Evolutionary conservation across 2,888 invertebrate genomes (phyloP), one percentile per base, ranked within the genome.

Genomic region (Sesia apiformis): DNA sequence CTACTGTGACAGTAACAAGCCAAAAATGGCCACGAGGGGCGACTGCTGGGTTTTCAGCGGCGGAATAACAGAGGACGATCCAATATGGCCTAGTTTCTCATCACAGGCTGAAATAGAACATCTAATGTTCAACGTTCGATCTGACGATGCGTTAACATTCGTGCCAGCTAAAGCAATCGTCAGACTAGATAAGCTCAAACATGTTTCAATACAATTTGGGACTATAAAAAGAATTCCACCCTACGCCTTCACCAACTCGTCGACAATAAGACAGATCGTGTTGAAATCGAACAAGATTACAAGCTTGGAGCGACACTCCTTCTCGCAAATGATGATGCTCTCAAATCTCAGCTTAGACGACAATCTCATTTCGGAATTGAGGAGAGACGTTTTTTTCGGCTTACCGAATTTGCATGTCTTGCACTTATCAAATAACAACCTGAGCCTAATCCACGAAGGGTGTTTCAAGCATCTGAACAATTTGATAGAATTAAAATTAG

Each of bases 381-480:
- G 92, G 70, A 90, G 93, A 53, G 92, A 93, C 65, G 94, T 94
- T 1, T 96, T 96, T 77, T 91, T 93, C 58, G 93, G 93, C 68
- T 76, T 96, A 58, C 95, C 95, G 0, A 90, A 91, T 53, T 80
- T 95, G 62, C 93, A 93, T 63, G 91, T 93, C 53, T 90, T 98
- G 57, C 93, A 93, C 69, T 87, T 98, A 57, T 96, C 96, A 64
- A 94, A 94, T 70, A 98, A 98, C 80, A 94, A 95, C 69, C 90
- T 98, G 56, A 94, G 94, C 66, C 91, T 93, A 50, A 90, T 97
- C 53, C 97, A 98, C 67, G 96, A 97, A 64, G 94, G 94, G 59
- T 94, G 98, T 53, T 97, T 96, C 74, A 91, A 91, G 61, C 92
- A 94, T 60, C 84, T 96, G 67, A 91, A 91, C 38, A 93, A 94